These are phyloP conservation scores for Gasterosteus nipponicus DNA, from an alignment of 2,113 vertebrate genomes.

Conservation along the genomic window DNA sequence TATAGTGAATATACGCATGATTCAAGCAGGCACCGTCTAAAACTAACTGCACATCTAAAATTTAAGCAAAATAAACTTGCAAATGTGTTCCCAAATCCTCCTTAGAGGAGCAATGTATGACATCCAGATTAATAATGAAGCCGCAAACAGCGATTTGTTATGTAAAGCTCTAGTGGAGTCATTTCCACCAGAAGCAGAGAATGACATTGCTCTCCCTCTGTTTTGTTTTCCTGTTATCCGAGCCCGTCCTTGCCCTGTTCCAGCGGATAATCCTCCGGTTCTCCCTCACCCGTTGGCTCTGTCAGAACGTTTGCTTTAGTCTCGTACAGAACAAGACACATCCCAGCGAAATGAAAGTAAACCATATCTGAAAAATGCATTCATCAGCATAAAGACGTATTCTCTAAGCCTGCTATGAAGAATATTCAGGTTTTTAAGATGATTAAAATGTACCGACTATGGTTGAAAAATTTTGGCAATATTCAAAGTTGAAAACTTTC, in stretches of 20 bases:
- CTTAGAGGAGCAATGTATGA: not conserved
- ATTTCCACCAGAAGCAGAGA: not conserved
- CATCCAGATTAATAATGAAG: not conserved
- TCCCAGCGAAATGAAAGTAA: not conserved
- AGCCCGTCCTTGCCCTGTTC: not conserved
- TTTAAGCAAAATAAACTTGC: not conserved
- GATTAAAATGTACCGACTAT: not conserved
- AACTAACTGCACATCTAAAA: too few species aligned
- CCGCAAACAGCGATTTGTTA: not conserved
- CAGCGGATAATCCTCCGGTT: not conserved
- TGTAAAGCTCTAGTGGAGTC: not conserved
- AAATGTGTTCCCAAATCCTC: not conserved
- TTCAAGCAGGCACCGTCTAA: not conserved
- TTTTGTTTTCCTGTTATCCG: not conserved
- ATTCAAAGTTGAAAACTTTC: too few species aligned
- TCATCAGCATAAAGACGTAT: not conserved
- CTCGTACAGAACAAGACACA: not conserved
- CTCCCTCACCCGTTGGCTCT: not conserved
- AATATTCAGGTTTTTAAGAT: not conserved
- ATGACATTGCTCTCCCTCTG: not conserved
- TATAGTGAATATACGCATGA: not conserved
- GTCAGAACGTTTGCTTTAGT: not conserved
- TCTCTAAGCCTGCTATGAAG: not conserved
- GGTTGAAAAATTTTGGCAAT: too few species aligned
- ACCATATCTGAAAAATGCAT: not conserved